Percentiles rank a stretch among this genome's conserved stretches.
phyloP scores from a whole-genome alignment of 2,797 vertebrate species.

The Acrossocheilus fasciatus region DNA sequence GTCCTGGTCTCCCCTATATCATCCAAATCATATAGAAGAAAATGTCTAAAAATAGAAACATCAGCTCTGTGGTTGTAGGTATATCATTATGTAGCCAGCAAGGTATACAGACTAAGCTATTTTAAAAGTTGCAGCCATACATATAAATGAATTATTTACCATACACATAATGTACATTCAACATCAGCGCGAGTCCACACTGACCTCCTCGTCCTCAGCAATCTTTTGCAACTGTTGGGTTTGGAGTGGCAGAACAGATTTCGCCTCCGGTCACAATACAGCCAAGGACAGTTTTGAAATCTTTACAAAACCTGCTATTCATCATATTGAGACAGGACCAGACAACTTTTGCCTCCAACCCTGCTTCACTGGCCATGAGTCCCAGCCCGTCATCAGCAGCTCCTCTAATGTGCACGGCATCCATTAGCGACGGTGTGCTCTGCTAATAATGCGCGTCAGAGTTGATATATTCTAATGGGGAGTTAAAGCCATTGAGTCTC shows the following conservation, averaged over 20 bases:
- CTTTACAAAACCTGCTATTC: slow-evolving; percentile 48
- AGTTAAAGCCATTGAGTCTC: slow-evolving; percentile 66
- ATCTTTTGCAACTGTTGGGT: slow-evolving; percentile 19
- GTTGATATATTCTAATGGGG: slow-evolving; percentile 70
- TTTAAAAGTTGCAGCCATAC: neutral
- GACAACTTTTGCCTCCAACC: slow-evolving; percentile 38
- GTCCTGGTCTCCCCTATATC: neutral
- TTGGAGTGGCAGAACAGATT: slow-evolving; percentile 38
- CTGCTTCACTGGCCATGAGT: slow-evolving; percentile 16
- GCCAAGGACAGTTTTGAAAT: slow-evolving; percentile 51
- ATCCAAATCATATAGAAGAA: neutral
- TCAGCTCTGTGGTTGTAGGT: neutral
- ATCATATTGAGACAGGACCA: slow-evolving; percentile 42
- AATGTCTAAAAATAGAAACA: slow-evolving; percentile 4
- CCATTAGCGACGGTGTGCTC: slow-evolving; percentile 43
- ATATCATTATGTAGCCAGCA: neutral
- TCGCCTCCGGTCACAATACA: slow-evolving; percentile 36
- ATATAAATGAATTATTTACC: slow-evolving; percentile 11
- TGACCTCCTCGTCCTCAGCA: slow-evolving; percentile 14
- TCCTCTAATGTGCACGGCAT: slow-evolving; percentile 35
- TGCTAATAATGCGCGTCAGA: slow-evolving; percentile 49
- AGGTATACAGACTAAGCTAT: no score
- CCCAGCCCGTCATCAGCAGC: slow-evolving; percentile 8
- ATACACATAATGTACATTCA: slow-evolving; percentile 12
- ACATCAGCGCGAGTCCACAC: neutral